Conservation (phyloP, 2,888 invertebrate species). For the Exephanes ischioxanthus region DNA sequence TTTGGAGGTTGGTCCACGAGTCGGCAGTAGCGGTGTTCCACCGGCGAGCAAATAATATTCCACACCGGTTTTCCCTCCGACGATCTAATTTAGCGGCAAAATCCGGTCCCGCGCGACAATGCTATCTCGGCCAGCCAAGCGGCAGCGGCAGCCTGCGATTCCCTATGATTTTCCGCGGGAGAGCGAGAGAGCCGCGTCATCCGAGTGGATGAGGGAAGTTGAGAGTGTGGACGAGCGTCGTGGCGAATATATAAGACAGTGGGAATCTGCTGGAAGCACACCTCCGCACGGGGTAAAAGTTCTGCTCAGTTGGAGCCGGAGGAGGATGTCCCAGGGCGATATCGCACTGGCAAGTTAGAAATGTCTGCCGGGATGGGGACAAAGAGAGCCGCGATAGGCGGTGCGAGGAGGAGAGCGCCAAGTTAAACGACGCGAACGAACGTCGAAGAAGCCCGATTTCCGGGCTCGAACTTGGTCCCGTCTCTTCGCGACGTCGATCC, state of each 20-base stretch:
- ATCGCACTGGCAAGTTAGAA: constrained; percentile 66
- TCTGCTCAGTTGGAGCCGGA: constrained; percentile 43
- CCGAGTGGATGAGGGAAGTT: constrained; percentile 37
- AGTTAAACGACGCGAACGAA: constrained; percentile 50
- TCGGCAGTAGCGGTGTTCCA: constrained; percentile 25
- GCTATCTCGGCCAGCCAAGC: constrained; percentile 69
- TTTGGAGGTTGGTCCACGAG: constrained; percentile 14
- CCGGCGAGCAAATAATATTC: constrained; percentile 66
- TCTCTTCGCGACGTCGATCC: constrained; percentile 35
- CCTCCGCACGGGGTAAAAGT: constrained; percentile 59
- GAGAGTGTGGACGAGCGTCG: constrained; percentile 44
- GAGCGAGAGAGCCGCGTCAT: constrained; percentile 31
- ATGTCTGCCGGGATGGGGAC: constrained; percentile 27
- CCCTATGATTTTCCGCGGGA: constrained; percentile 39
- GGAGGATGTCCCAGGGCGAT: constrained; percentile 56
- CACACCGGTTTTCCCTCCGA: constrained; percentile 62
- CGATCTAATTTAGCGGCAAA: constrained; percentile 72
- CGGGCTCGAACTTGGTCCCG: constrained; percentile 49
- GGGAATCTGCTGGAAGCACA: constrained; percentile 53
- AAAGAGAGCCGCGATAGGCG: constrained; percentile 7
- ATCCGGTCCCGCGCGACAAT: constrained; percentile 68
- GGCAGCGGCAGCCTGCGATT: constrained; percentile 39
- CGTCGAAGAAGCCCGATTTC: constrained; percentile 65
- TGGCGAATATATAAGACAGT: constrained; percentile 44
- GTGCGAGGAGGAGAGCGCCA: constrained; percentile 22